A percentile compares a stretch with the other conserved stretches of the same genome.
These are phyloP conservation scores for Sinodicranocentrus sp. DNA, from an alignment of 2,888 invertebrate species.

Conservation along the genomic window DNA sequence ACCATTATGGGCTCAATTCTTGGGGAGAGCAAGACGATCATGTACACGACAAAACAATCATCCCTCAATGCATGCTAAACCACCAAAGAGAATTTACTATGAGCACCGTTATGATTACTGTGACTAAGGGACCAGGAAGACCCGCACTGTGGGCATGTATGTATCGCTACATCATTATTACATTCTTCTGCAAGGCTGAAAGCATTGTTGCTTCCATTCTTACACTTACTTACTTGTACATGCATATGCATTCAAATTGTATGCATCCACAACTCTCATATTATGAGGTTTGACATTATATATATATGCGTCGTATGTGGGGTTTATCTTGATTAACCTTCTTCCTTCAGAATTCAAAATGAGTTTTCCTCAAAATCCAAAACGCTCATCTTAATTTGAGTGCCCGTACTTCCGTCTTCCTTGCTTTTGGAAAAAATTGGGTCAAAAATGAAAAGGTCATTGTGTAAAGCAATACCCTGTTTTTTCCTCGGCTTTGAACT, in stretches of 20 bases:
- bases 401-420: slow-evolving; percentile 16
- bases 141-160: no score
- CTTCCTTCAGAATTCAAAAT: neutral
- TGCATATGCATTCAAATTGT: neutral
- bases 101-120: no score
- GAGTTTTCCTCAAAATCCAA: neutral
- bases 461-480: neutral
- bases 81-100: no score
- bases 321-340: slow-evolving; percentile 14
- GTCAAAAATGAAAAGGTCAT: slow-evolving; percentile 14
- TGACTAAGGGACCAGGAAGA: no score
- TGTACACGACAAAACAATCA: no score
- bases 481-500: neutral
- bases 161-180: no score
- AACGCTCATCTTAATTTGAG: neutral
- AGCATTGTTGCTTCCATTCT: no score
- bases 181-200: no score
- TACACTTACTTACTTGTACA: no score
- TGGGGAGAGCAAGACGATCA: no score
- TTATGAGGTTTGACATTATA: neutral
- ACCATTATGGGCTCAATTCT: no score
- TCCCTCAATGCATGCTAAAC: no score
- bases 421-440: slow-evolving; percentile 1
- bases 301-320: neutral
- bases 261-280: neutral